Conservation (phyloP, 1,140 invertebrate species). For the Heliconius hewitsoni region DNA sequence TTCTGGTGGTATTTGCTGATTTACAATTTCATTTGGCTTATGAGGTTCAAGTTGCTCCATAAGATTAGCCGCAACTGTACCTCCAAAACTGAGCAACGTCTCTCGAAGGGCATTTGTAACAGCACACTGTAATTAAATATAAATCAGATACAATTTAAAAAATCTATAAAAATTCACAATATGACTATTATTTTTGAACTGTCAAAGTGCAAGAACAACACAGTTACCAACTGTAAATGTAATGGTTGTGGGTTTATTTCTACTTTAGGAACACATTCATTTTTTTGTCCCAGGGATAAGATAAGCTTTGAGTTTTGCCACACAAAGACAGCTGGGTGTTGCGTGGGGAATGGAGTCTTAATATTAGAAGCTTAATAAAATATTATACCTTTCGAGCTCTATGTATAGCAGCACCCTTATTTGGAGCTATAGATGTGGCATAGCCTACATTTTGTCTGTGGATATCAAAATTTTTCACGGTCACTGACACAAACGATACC, state of each 20-base stretch:
- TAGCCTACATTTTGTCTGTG: conserved; percentile 78
- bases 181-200: too few relatives aligned
- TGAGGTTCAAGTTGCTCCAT: conserved; percentile 56
- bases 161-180: too few relatives aligned
- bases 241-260: too few relatives aligned
- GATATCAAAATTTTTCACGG: conserved; percentile 70
- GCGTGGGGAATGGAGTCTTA: too few relatives aligned
- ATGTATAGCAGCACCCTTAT: conserved; percentile 74
- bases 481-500: conserved; percentile 71
- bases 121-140: conserved; percentile 59
- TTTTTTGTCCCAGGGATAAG: not conserved
- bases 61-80: conserved; percentile 62
- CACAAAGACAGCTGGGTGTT: too few relatives aligned
- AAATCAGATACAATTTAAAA: too few relatives aligned
- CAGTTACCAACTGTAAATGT: too few relatives aligned
- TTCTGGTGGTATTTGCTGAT: conserved; percentile 37
- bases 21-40: conserved; percentile 21
- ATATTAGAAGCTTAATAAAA: not conserved
- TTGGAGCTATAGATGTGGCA: conserved; percentile 59
- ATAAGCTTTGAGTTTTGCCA: too few relatives aligned
- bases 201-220: too few relatives aligned
- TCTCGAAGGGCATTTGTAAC: conserved; percentile 77
- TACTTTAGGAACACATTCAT: not conserved
- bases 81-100: conserved; percentile 75
- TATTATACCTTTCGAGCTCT: conserved; percentile 71